Evolutionary conservation across 2,888 invertebrate species (phyloP).

Genomic region (Branchellion lobata): DNA sequence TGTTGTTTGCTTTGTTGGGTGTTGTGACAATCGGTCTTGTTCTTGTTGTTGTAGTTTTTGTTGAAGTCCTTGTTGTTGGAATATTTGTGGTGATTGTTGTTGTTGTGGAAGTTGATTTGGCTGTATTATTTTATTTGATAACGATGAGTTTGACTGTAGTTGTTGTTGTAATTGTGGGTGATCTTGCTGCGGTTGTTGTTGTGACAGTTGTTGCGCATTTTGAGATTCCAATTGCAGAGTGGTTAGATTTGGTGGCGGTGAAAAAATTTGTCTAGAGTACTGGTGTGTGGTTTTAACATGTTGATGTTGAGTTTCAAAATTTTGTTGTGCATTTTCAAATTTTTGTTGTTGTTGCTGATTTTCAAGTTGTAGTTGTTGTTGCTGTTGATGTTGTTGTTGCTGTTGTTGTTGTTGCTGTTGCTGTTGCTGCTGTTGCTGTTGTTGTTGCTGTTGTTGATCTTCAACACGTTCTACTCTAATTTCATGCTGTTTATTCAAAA

Average conservation of each 20-base stretch:
- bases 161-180: neutral
- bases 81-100: neutral
- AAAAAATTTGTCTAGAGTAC: no score
- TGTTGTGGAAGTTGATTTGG: neutral
- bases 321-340: neutral
- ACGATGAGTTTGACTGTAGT: neutral
- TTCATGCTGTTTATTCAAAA: no score
- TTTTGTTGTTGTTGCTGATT: neutral
- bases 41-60: neutral
- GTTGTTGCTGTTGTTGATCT: constrained; percentile 1
- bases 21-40: neutral
- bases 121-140: neutral
- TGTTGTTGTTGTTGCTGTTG: constrained; percentile 9
- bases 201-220: neutral
- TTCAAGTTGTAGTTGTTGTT: neutral
- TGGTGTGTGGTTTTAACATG: no score
- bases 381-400: neutral
- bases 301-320: no score
- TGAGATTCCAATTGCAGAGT: no score
- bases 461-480: neutral
- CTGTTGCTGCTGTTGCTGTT: constrained; percentile 1
- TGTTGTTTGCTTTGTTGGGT: neutral
- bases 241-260: no score
- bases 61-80: neutral
- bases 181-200: neutral